Evolutionary conservation across 2,113 vertebrate genomes (phyloP).

Genomic region (Machaerirhynchus nigripectus): DNA sequence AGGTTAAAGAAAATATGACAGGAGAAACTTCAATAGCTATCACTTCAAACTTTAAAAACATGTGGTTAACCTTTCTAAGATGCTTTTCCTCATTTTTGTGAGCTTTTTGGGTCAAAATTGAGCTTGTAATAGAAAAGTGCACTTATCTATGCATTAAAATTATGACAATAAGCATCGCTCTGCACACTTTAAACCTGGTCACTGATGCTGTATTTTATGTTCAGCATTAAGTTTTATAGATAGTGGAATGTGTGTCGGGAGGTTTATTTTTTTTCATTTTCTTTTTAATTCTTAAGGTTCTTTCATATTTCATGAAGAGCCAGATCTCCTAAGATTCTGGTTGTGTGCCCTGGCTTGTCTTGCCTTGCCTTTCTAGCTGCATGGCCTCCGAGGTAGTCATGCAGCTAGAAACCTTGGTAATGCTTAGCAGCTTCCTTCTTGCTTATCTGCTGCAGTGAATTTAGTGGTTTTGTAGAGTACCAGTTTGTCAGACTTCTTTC

Average conservation of each 20-base stretch:
- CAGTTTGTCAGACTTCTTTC: not conserved
- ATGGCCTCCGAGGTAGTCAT: not conserved
- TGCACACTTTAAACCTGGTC: not conserved
- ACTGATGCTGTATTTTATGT: not conserved
- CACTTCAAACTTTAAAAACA: not conserved
- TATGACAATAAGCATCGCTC: not conserved
- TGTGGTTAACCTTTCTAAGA: not conserved
- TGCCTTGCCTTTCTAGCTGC: not conserved
- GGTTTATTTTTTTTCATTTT: not conserved
- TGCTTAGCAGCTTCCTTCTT: not conserved
- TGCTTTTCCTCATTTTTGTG: not conserved
- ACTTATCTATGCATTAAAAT: not conserved
- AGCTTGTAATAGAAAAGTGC: not conserved
- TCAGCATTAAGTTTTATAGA: not conserved
- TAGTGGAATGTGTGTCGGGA: not conserved
- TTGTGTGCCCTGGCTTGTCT: not conserved
- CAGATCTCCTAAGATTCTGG: not conserved
- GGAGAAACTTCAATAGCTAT: not conserved
- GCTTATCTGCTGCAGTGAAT: not conserved
- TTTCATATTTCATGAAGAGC: not conserved
- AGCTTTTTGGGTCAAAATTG: not conserved
- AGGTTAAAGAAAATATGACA: not conserved
- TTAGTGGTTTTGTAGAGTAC: not conserved
- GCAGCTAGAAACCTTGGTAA: not conserved
- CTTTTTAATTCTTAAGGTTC: not conserved